Conservation (phyloP, 2,888 invertebrate species). For the Heteromurus nitidus region DNA sequence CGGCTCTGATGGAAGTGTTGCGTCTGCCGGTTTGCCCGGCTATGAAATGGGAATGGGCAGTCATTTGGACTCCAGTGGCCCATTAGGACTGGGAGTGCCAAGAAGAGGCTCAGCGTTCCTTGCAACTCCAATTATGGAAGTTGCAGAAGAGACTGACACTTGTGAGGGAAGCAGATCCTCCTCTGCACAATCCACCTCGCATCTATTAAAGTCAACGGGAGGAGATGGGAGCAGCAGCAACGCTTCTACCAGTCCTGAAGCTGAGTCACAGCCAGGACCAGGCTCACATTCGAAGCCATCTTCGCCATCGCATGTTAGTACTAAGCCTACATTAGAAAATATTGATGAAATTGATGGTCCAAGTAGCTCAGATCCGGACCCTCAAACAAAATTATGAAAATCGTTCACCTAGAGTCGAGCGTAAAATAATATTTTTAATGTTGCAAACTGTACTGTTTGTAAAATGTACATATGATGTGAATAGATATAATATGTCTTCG, state of each 20-base stretch:
- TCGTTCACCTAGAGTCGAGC: background rate
- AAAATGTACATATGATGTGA: slow-evolving; percentile 18
- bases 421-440: background rate
- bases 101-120: slow-evolving; percentile 71
- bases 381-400: slow-evolving; percentile 50
- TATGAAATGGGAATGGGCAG: slow-evolving; percentile 37
- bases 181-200: slow-evolving; percentile 31
- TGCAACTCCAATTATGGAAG: slow-evolving; percentile 65
- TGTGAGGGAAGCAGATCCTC: slow-evolving; percentile 50
- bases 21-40: slow-evolving; percentile 60
- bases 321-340: slow-evolving; percentile 47
- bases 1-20: slow-evolving; percentile 69
- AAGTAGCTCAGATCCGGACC: slow-evolving; percentile 25
- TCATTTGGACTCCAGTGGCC: slow-evolving; percentile 19
- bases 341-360: slow-evolving; percentile 58
- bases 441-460: background rate
- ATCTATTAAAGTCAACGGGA: slow-evolving; percentile 23
- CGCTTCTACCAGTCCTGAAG: slow-evolving; percentile 4
- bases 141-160: slow-evolving; percentile 73
- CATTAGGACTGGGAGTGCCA: slow-evolving; percentile 46
- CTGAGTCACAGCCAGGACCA: slow-evolving; percentile 10
- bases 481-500: too few species aligned
- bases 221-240: slow-evolving; percentile 22
- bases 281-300: slow-evolving; percentile 46
- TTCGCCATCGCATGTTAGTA: slow-evolving; percentile 51